Conservation (phyloP, 1,140 invertebrate genomes). For the Trachymyrmex septentrionalis region DNA sequence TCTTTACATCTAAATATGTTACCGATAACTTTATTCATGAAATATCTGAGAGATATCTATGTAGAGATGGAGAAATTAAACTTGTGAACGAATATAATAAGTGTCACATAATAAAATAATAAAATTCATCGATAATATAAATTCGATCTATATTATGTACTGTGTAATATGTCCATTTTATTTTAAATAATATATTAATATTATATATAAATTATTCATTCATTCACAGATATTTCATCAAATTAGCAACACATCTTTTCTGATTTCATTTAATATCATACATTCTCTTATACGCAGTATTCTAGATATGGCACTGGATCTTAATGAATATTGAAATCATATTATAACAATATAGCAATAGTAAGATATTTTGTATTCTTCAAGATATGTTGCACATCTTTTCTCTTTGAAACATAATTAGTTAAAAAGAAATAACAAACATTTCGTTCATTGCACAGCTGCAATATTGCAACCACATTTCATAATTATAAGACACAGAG, state of each 20-base stretch:
- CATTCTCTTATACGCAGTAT: no score
- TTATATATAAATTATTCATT: neutral
- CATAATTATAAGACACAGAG: constrained; percentile 19
- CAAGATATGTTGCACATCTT: neutral
- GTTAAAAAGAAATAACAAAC: neutral
- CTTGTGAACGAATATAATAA: neutral
- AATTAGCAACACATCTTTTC: neutral
- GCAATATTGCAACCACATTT: neutral
- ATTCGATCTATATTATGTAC: neutral
- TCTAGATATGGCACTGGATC: no score
- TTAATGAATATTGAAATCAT: no score
- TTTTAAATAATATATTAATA: neutral
- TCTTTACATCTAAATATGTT: no score
- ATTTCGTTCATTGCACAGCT: neutral
- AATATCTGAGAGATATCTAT: no score
- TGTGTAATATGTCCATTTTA: neutral
- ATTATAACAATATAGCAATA: no score
- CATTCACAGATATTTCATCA: neutral
- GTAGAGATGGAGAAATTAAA: neutral
- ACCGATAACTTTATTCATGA: no score
- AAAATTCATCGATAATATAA: neutral
- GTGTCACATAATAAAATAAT: neutral
- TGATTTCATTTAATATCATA: no score
- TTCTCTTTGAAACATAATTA: neutral
- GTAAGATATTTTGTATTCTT: neutral